These are phyloP conservation scores for Gambusia affinis DNA, from an alignment of 2,113 vertebrate species.

Conservation along the genomic window DNA sequence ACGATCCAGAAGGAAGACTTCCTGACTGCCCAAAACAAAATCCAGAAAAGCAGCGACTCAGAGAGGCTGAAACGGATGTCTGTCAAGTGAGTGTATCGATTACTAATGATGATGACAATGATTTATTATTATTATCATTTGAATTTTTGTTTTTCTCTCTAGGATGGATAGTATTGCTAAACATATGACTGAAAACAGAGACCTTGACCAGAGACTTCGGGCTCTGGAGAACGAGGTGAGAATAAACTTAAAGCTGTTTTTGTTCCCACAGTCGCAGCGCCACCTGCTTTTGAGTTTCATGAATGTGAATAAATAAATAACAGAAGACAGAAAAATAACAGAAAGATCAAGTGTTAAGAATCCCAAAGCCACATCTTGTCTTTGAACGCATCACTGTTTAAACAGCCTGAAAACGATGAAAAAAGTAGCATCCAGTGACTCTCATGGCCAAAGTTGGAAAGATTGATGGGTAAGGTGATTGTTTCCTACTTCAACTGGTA, in stretches of 20 bases:
- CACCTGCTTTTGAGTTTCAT: too few relatives aligned
- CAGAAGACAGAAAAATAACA: neutral
- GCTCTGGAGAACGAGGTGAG: slow-evolving; percentile 75
- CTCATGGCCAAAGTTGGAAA: too few relatives aligned
- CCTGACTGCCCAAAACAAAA: slow-evolving; percentile 77
- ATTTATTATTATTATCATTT: neutral
- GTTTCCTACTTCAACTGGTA: too few relatives aligned
- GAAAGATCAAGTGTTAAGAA: neutral
- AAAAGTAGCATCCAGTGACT: too few relatives aligned
- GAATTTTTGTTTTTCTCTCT: neutral
- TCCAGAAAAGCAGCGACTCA: slow-evolving; percentile 83
- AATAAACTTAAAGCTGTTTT: neutral
- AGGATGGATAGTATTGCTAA: slow-evolving; percentile 84
- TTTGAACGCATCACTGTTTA: too few relatives aligned
- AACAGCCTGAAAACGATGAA: too few relatives aligned
- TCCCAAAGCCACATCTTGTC: neutral
- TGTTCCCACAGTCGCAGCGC: too few relatives aligned
- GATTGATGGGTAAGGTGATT: too few relatives aligned
- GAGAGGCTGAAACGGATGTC: slow-evolving; percentile 87
- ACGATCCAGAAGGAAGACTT: slow-evolving; percentile 89
- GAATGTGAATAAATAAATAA: neutral
- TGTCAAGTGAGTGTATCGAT: slow-evolving; percentile 79
- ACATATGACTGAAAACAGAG: slow-evolving; percentile 55
- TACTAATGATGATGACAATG: neutral
- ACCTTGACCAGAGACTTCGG: slow-evolving; percentile 58